Evolutionary conservation across 2,888 invertebrate species (phyloP).

Genomic region (Sycophila texana): DNA sequence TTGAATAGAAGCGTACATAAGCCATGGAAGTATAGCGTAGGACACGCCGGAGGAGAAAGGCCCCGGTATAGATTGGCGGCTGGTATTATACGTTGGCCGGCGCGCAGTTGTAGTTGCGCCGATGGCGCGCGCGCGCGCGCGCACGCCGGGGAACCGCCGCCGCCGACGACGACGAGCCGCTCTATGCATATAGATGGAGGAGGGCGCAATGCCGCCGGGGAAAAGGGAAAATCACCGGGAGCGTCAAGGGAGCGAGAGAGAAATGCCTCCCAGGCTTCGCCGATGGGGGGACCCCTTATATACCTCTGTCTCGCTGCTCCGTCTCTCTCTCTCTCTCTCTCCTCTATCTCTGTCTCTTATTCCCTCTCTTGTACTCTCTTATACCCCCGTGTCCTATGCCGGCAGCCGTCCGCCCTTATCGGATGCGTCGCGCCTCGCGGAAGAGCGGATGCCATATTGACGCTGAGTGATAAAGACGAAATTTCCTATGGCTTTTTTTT

Average conservation of each 20-base stretch:
- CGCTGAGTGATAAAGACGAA: not conserved
- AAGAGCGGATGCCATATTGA: constrained; percentile 34
- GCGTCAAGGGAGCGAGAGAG: constrained; percentile 6
- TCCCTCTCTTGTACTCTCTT: no score
- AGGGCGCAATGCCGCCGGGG: constrained; percentile 36
- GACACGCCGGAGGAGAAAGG: not conserved
- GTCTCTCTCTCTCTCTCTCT: no score
- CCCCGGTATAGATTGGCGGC: no score
- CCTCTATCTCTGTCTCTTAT: no score
- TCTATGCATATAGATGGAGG: not conserved
- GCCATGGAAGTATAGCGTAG: no score
- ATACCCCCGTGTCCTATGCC: no score
- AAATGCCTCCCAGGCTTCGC: not conserved
- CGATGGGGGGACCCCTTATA: no score
- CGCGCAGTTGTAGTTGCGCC: constrained; percentile 25
- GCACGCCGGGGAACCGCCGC: constrained; percentile 1
- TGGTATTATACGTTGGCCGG: constrained; percentile 9
- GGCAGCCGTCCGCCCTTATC: not conserved
- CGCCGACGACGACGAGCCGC: not conserved
- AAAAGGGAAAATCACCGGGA: constrained; percentile 48
- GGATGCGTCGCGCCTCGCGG: constrained; percentile 6
- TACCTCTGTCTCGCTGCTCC: no score
- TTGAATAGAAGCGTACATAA: no score
- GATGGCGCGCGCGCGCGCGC: constrained; percentile 13
- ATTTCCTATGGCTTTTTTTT: constrained; percentile 26